A percentile compares a stretch with the other conserved stretches of the same genome.
phyloP scores from a whole-genome alignment of 2,888 invertebrate genomes.

The Mycogona germanica region DNA sequence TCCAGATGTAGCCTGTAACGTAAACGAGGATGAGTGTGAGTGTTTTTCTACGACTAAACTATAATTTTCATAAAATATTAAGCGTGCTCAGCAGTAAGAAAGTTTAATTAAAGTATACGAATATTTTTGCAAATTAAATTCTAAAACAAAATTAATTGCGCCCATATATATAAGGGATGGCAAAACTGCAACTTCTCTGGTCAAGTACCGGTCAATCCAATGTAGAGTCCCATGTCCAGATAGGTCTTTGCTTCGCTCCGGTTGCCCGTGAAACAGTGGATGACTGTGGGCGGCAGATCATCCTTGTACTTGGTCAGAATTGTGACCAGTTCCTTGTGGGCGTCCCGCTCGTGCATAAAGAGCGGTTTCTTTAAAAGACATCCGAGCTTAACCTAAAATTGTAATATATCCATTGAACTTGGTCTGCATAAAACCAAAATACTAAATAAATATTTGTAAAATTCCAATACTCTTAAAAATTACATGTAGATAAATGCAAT shows the following conservation, averaged over 20 bases:
- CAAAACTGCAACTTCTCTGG: too few species aligned
- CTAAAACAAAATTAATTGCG: neutral
- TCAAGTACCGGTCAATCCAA: conserved; percentile 64
- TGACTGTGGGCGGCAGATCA: conserved; percentile 62
- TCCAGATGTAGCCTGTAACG: conserved; percentile 60
- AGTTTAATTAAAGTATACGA: too few species aligned
- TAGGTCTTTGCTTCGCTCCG: conserved; percentile 70
- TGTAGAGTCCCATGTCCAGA: conserved; percentile 69
- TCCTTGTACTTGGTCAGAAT: conserved; percentile 47
- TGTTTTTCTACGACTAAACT: too few species aligned
- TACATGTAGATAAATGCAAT: too few species aligned
- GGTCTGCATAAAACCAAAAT: too few species aligned
- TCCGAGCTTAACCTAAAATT: conserved; percentile 59
- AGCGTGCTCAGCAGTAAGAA: too few species aligned
- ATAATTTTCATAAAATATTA: too few species aligned
- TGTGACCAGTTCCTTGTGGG: conserved; percentile 68
- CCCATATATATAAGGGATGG: too few species aligned
- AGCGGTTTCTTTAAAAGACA: conserved; percentile 75
- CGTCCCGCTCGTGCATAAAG: conserved; percentile 84
- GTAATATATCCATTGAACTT: neutral
- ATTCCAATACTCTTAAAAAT: too few species aligned
- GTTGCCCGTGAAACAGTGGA: conserved; percentile 86
- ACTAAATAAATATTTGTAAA: too few species aligned
- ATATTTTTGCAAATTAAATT: too few species aligned
- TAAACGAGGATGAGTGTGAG: too few species aligned